Conservation (phyloP, 2,888 invertebrate genomes). For the Idaea dimidiata region DNA sequence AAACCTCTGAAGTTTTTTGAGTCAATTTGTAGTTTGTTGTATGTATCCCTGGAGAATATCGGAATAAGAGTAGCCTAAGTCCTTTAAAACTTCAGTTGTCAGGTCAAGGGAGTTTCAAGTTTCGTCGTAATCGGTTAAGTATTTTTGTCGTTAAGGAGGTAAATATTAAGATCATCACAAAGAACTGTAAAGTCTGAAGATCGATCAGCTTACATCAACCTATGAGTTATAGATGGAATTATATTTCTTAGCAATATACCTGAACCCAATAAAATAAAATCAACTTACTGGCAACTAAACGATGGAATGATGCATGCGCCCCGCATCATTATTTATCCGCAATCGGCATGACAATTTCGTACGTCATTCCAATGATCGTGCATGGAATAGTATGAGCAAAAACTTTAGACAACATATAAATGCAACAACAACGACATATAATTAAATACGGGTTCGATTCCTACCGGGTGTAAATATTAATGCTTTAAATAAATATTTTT, state of each 20-base stretch:
- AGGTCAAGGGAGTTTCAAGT: too few species aligned
- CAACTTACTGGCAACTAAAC: background rate
- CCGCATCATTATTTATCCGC: slow-evolving; percentile 64
- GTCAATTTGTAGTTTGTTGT: too few species aligned
- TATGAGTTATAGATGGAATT: background rate
- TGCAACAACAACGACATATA: background rate
- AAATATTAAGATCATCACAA: background rate
- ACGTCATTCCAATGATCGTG: slow-evolving; percentile 66
- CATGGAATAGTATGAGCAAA: slow-evolving; percentile 46
- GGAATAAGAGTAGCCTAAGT: too few species aligned
- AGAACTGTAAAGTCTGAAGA: background rate
- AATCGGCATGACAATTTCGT: slow-evolving; percentile 74
- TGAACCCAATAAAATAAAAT: background rate
- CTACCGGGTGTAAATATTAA: too few species aligned
- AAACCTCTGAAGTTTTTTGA: too few species aligned
- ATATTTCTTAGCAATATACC: background rate
- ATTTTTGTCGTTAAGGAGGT: too few species aligned
- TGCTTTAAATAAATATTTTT: too few species aligned
- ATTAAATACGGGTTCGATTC: too few species aligned
- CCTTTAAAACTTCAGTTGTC: too few species aligned
- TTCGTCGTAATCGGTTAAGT: too few species aligned
- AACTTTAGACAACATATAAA: slow-evolving; percentile 8
- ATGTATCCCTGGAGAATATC: too few species aligned
- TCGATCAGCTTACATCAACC: background rate
- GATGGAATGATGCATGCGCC: background rate